These are phyloP conservation scores for Dryobates pubescens DNA, from an alignment of 2,797 vertebrate species.

Conservation along the genomic window DNA sequence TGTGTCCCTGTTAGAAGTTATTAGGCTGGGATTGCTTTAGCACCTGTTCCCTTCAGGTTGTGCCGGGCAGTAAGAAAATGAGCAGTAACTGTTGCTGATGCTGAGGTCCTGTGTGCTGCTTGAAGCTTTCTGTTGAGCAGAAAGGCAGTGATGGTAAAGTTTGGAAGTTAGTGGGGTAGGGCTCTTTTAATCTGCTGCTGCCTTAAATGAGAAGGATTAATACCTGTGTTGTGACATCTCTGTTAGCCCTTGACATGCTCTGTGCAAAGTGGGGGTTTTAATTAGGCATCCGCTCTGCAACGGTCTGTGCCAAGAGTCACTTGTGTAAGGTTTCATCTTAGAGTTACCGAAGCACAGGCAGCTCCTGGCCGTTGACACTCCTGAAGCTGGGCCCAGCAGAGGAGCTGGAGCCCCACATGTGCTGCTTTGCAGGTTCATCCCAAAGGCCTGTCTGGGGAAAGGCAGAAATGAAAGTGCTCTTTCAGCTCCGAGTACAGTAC, in stretches of 20 bases:
- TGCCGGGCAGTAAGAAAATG: neutral
- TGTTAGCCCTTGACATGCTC: neutral
- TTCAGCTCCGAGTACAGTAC: conserved; percentile 44
- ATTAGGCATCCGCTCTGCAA: conserved; percentile 6
- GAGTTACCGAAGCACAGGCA: neutral
- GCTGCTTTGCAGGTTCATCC: neutral
- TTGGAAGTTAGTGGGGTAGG: neutral
- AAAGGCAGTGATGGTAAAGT: neutral
- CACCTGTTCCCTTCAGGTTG: neutral
- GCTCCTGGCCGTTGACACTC: accelerated
- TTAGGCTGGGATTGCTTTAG: neutral
- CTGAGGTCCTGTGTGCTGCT: neutral
- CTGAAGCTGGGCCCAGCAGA: neutral
- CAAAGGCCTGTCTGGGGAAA: conserved; percentile 38
- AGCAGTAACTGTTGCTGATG: neutral
- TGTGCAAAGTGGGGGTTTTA: neutral
- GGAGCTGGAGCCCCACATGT: neutral
- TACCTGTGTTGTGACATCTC: neutral
- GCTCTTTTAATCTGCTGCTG: neutral
- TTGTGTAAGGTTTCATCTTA: neutral
- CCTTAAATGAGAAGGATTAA: neutral
- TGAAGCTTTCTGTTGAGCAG: neutral
- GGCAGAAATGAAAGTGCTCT: conserved; percentile 52
- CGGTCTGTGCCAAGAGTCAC: neutral
- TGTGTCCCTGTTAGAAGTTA: neutral